Conservation (phyloP, 2,797 vertebrate genomes). For the Nothura maculosa region DNA sequence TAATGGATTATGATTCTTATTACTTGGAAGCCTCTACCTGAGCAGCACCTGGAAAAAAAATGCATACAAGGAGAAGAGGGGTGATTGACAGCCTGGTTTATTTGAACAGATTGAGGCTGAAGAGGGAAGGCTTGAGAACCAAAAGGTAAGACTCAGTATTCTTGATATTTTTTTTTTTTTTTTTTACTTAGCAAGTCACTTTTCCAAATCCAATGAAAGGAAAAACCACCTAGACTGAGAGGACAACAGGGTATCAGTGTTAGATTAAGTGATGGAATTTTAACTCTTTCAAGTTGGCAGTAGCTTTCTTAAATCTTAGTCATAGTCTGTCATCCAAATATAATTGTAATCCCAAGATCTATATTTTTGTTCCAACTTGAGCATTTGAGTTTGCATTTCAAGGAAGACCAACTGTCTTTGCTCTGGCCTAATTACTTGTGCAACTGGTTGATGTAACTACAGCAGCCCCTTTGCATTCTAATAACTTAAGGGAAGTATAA, state of each 20-base stretch:
- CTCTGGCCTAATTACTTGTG: not conserved
- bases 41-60: not conserved
- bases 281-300: not conserved
- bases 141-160: not conserved
- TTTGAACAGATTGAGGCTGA: not conserved
- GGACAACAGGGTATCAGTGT: not conserved
- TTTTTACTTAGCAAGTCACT: not conserved
- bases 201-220: not conserved
- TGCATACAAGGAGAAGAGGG: not conserved
- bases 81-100: not conserved
- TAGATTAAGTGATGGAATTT: not conserved
- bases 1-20: not conserved
- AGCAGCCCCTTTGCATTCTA: not conserved
- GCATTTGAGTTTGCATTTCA: not conserved
- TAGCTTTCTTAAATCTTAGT: not conserved
- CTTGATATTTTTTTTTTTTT: not conserved
- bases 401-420: not conserved
- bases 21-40: rapidly evolving
- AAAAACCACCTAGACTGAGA: not conserved
- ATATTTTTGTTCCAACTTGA: not conserved
- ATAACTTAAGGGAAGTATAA: not conserved
- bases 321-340: rapidly evolving
- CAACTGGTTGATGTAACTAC: not conserved
- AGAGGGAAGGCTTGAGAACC: not conserved
- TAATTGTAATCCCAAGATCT: not conserved